A percentile compares a stretch with the other conserved stretches of the same genome.
phyloP scores from a whole-genome alignment of 2,888 invertebrate species.

The Lumbricus terrestris region DNA sequence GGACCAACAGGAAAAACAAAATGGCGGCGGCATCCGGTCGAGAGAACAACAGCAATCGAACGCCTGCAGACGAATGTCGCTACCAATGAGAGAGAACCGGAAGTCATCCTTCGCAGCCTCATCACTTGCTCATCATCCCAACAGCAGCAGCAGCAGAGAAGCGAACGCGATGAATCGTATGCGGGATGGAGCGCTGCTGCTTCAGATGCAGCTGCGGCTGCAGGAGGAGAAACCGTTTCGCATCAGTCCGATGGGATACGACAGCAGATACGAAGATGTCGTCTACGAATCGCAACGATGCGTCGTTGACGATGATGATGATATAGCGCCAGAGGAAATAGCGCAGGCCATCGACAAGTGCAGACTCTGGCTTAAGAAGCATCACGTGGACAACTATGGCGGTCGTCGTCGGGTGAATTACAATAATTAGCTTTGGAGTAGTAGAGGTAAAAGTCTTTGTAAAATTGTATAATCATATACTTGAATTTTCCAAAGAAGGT shows the following conservation, averaged over 20 bases:
- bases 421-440: neutral
- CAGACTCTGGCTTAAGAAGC: neutral
- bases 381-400: neutral
- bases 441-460: neutral
- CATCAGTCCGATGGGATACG: neutral
- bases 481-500: neutral
- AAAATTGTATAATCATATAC: neutral
- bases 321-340: neutral
- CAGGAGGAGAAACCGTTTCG: neutral
- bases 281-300: neutral
- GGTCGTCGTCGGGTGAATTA: no score
- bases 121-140: neutral
- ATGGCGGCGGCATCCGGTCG: neutral
- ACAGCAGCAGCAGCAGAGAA: neutral
- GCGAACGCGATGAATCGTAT: neutral
- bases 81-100: neutral
- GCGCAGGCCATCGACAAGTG: neutral
- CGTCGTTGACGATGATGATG: neutral
- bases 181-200: neutral
- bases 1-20: neutral
- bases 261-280: neutral
- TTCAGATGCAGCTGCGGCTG: neutral
- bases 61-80: neutral
- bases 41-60: neutral
- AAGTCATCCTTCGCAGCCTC: neutral